Base-by-base conservation (phyloP, 2,797 vertebrate species). In the Phoeniculus purpureus region DNA sequence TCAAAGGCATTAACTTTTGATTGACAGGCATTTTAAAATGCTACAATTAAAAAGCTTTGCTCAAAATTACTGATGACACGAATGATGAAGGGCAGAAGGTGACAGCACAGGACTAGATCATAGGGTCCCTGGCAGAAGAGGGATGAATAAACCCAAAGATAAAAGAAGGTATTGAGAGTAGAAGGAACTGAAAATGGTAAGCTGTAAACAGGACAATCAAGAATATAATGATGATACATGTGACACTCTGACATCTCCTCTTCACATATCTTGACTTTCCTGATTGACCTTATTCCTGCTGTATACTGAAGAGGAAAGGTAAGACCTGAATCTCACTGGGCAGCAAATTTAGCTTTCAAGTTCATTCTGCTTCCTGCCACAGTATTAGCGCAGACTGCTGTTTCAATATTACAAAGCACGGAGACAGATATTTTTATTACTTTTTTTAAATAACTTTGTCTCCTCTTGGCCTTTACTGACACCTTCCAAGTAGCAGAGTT, bases 401-500 rank as follows among this genome's bases (percentile, higher is more conserved):
- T 25, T 40, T 67, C 43, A 0, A 0, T 62, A 55, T 18, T 51
- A 68, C 60, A 94, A 76, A 71, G 34, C 32, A 21, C 2, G 50
- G 4, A 51, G 5, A 27, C 7, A 23, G 6, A 55, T 20, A 48
- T 48, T 15, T 55, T 6, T 21, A 4, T 6, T 12, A 25, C 29
- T 37, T 50, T 43, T 60, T 45, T 18, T 1, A 3, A 45, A 32
- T 62, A 12, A 54, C 40, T 87, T 78, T 73, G 54, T 81, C 40
- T 81, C 54, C 48, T 84, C 50, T 50, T 79, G 75, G 51, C 55
- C 72, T 85, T 55, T n/a, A 25, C 52, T 32, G 70, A 77, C 56
- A 92, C 9, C 67, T 76, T 82, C 54, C 83, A 88, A 81, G 81
- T 58, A 91, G 82, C 40, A 70, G 29, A 91, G 55, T 73, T 93